Percentiles rank a stretch among this genome's conserved stretches.
Conservation (phyloP, 2,888 invertebrate genomes). For the Drosophila tripunctata region DNA sequence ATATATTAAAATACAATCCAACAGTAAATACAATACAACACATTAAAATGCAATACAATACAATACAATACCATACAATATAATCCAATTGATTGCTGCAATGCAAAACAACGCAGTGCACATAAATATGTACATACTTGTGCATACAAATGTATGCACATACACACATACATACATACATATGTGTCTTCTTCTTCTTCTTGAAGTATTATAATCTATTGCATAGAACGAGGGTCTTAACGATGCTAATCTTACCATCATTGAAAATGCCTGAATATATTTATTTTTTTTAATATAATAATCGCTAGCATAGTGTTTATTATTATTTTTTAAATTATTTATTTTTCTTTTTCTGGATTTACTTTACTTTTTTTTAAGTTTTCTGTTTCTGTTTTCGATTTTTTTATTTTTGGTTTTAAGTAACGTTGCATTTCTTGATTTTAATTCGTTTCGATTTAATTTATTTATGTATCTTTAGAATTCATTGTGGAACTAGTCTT, state of each 20-base stretch:
- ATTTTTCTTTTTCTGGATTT: background rate
- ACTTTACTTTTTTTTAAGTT: constrained; percentile 46
- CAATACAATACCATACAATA: constrained; percentile 54
- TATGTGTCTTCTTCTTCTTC: constrained; percentile 20
- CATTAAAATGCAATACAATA: constrained; percentile 77
- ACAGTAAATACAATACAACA: constrained; percentile 80
- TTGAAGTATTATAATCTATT: constrained; percentile 40
- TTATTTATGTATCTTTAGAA: constrained; percentile 19
- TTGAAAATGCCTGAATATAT: constrained; percentile 55
- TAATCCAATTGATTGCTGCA: constrained; percentile 46
- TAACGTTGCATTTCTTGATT: constrained; percentile 30
- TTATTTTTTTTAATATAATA: constrained; percentile 44
- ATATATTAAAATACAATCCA: constrained; percentile 77
- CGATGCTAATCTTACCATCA: constrained; percentile 38
- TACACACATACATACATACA: constrained; percentile 10
- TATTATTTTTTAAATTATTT: constrained; percentile 43
- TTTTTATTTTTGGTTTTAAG: constrained; percentile 1
- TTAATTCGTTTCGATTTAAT: constrained; percentile 1
- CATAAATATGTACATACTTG: constrained; percentile 20
- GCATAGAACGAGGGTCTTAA: constrained; percentile 61
- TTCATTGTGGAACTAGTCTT: constrained; percentile 53
- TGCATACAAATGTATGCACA: background rate
- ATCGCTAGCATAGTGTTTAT: constrained; percentile 48
- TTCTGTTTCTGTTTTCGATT: background rate
- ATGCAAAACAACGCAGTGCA: constrained; percentile 45